Base-by-base conservation (phyloP, 2,797 vertebrate species). In the Sebastes diploproa region DNA sequence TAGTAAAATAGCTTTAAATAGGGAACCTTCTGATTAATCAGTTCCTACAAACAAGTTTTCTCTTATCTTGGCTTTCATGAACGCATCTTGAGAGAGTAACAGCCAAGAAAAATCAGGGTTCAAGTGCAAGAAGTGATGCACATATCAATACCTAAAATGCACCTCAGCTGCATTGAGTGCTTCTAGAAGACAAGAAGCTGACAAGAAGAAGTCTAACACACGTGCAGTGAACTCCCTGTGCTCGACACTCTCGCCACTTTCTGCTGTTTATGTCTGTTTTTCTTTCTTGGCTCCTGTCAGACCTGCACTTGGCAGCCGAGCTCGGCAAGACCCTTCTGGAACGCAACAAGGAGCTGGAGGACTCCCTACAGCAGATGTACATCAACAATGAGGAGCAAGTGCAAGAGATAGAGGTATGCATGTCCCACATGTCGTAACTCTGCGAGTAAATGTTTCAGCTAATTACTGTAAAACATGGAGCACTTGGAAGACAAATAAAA, bases 351-450 rank as follows among this genome's bases (percentile, higher is more conserved):
- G 98, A 99, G 90, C 94, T 99, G 91, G 98, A 99, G 88, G 97
- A 98, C 86, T 98, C 98, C 1, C 94, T 99, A 80, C 98, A 99
- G 80, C 97, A 98, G 92, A 99, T 99, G 98, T 99, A 99, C 38
- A 79, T 97, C 92, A 98, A 97, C 95, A 99, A 98, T 1, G 98
- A 99, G 90, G 98, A 99, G 76, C 98, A 99, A 90, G 97, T 98
- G 63, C 98, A 98, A 61, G 98, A 99, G 93, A 99, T 99, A 0
- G 98, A 99, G 97, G 98, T 99, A 87, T 1, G 32, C 16, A 13
- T 8, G 52, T 36, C 20, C 22, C 22, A 4, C 3, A 27, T 52
- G 4, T 7, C 20, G 20, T 58, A 18, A 5, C 66, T 60, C 27
- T 6, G 66, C 7, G n/a, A 32, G 12, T 5, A 20, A n/a, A 27